Conservation (phyloP, 1,140 invertebrate species). For the Diabrotica undecimpunctata region DNA sequence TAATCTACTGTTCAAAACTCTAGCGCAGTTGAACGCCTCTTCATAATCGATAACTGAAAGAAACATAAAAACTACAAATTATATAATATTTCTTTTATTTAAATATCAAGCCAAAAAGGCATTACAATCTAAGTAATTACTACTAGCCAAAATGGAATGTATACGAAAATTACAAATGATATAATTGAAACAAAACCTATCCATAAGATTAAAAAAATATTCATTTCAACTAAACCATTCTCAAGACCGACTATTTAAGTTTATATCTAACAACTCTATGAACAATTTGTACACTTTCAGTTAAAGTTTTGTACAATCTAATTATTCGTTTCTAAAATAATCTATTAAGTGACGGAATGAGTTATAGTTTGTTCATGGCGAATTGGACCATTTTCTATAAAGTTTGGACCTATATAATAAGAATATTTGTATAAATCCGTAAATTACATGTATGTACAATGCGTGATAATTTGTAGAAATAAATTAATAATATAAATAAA, state of each 20-base stretch:
- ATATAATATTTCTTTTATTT: not conserved
- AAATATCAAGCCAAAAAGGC: conserved; percentile 5
- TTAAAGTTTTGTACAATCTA: conserved; percentile 15
- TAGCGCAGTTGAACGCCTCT: too few relatives aligned
- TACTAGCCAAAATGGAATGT: conserved; percentile 9
- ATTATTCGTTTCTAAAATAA: conserved; percentile 6
- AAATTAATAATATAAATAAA: too few relatives aligned
- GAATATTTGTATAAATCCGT: too few relatives aligned
- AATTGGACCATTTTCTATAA: not conserved
- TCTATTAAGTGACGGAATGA: conserved; percentile 12
- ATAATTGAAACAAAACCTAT: not conserved
- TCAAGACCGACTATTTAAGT: not conserved
- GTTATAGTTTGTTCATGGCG: conserved; percentile 1
- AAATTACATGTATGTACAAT: too few relatives aligned
- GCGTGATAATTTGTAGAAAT: too few relatives aligned
- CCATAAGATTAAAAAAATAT: not conserved
- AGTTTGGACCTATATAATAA: too few relatives aligned
- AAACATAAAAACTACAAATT: too few relatives aligned
- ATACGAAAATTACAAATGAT: not conserved
- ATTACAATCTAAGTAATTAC: conserved; percentile 6
- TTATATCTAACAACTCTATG: conserved; percentile 15
- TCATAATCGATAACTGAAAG: too few relatives aligned
- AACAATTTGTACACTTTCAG: conserved; percentile 20
- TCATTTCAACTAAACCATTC: not conserved
- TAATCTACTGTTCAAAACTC: too few relatives aligned